Evolutionary conservation across 2,797 vertebrate species (phyloP).

Genomic region (Argentina silus): DNA sequence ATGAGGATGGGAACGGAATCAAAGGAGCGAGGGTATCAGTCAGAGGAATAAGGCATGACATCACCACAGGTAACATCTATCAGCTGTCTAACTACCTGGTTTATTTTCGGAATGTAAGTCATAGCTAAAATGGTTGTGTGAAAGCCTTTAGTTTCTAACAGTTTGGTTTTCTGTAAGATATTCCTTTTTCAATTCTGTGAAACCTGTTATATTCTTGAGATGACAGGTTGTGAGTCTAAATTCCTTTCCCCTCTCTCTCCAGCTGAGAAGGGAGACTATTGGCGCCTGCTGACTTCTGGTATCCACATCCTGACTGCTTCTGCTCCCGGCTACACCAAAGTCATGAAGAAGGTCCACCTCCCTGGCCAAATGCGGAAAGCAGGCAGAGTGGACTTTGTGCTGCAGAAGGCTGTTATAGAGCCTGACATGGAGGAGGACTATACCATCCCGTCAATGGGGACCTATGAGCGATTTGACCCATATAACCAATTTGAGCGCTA

Average conservation of each 20-base stretch:
- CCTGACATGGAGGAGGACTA: conserved; percentile 53
- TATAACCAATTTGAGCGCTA: conserved; percentile 80
- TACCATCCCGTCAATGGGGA: conserved; percentile 30
- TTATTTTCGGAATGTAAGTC: background rate
- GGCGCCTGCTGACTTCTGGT: conserved; percentile 90
- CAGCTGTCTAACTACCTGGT: too few relatives aligned
- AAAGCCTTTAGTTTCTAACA: background rate
- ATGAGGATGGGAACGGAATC: conserved; percentile 85
- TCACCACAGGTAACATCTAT: conserved; percentile 77
- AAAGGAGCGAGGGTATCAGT: conserved; percentile 88
- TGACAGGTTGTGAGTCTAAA: background rate
- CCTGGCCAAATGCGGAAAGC: conserved; percentile 81
- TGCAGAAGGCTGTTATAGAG: conserved; percentile 66
- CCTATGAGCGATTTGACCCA: conserved; percentile 73
- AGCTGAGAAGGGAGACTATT: conserved; percentile 95
- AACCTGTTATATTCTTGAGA: background rate
- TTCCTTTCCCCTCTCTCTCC: background rate
- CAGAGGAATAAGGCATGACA: conserved; percentile 87
- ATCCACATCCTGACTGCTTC: conserved; percentile 87
- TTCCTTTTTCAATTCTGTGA: background rate
- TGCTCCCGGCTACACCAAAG: conserved; percentile 84
- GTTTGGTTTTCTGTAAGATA: background rate
- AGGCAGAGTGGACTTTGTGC: conserved; percentile 88
- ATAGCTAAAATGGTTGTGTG: background rate
- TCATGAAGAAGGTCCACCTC: conserved; percentile 85